Evolutionary conservation across 2,113 vertebrate species (phyloP), one percentile per base, ranked within the genome.

Genomic region (Merops nubicus): DNA sequence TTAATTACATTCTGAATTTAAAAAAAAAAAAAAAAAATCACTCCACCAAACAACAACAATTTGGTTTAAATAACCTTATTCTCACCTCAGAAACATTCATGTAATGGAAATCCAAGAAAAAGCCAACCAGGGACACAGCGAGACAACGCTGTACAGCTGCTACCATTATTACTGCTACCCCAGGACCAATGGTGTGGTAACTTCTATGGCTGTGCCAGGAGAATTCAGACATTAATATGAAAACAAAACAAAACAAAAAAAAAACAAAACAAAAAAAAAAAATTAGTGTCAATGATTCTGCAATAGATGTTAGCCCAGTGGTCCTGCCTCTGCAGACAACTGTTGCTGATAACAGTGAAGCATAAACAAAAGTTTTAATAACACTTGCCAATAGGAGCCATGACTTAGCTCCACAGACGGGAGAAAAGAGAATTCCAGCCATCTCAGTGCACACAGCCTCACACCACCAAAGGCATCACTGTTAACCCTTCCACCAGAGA

Each of bases 121-220:
- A 81, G 23, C 7, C 31, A 76, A 7, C 4, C 53, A 82, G 69
- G 87, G 25, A 48, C 31, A 63, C 0, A 0, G 1, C 34, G 43
- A 64, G n/a, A 62, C 31, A 70, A 40, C n/a, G 22, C 11, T 36
- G 8, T 15, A 45, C 8, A 48, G 14, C 11, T 83, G 25, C 28
- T 34, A 48, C 29, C 18, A 1, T 19, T 62, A 54, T 42, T 65
- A 47, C 40, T 51, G 40, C 15, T 70, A 62, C 8, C 19, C 25
- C 31, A 75, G 59, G 74, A 68, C 20, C 53, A 64, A 19, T 60
- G 59, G 62, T 16, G 11, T 16, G 10, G 26, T 51, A 57, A 93
- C 17, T 74, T 78, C 33, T 25, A 19, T 13, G 54, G 69, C 63
- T 73, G 33, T 22, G 14, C 14, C 72, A 47, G 59, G 50, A 82